Evolutionary conservation across 2,113 vertebrate genomes (phyloP).

Genomic region (Oreochromis niloticus): DNA sequence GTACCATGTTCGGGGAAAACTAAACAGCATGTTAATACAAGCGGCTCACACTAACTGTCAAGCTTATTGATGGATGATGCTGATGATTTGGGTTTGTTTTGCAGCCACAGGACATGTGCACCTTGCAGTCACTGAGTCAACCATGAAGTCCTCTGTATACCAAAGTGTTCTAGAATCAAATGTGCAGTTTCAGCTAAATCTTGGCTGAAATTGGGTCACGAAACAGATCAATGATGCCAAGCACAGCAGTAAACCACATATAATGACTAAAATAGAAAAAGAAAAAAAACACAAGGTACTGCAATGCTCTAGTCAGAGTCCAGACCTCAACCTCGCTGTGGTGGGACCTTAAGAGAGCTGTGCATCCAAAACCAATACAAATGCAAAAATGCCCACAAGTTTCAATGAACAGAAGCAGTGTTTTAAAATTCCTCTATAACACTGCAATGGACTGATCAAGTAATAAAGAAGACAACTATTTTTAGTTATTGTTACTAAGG

Average conservation of each 20-base stretch:
- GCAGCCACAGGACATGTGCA: background rate
- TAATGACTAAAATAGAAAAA: background rate
- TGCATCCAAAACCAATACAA: background rate
- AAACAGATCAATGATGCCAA: background rate
- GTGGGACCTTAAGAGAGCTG: background rate
- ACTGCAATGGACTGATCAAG: rapidly evolving
- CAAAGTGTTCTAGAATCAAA: background rate
- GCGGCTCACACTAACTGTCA: background rate
- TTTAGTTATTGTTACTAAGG: background rate
- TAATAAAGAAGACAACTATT: background rate
- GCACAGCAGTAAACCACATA: background rate
- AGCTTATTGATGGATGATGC: background rate
- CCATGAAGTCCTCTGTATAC: background rate
- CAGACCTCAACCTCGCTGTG: background rate
- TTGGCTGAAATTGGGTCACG: background rate
- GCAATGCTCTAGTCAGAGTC: background rate
- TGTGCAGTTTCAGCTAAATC: background rate
- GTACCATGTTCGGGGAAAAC: background rate
- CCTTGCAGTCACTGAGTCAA: background rate
- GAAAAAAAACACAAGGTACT: background rate
- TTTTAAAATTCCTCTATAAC: background rate
- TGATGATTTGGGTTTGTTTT: background rate
- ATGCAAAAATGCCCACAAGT: background rate
- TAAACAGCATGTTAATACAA: background rate
- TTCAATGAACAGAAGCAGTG: background rate